These are phyloP conservation scores for Drosophila fuyamai DNA, from an alignment of 1,140 invertebrate species.

Conservation along the genomic window DNA sequence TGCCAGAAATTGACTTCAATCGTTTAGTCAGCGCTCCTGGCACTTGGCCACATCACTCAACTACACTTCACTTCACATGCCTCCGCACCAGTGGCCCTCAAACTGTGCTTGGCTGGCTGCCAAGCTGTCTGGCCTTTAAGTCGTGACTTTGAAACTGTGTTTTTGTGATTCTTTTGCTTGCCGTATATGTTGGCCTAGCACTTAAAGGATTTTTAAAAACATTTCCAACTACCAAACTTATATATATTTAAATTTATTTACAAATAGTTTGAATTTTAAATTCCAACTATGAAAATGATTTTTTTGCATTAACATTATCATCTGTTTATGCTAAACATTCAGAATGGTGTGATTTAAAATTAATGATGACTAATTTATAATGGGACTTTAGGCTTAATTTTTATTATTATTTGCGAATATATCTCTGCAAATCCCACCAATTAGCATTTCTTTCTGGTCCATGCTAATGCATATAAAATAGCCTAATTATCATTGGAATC, in stretches of 20 bases:
- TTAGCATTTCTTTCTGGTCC: not conserved
- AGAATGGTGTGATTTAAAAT: not conserved
- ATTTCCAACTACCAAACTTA: not conserved
- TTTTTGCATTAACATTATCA: no score
- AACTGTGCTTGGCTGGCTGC: slow-evolving; percentile 2
- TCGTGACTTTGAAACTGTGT: slow-evolving; percentile 9
- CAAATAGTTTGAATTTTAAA: no score
- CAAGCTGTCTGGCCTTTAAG: not conserved
- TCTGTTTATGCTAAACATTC: not conserved
- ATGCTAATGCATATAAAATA: not conserved
- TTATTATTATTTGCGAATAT: not conserved
- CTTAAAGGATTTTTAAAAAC: not conserved
- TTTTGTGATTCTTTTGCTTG: not conserved
- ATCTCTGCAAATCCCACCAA: not conserved
- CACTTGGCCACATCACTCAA: slow-evolving; percentile 13
- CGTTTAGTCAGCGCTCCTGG: slow-evolving; percentile 7
- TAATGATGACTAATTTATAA: not conserved
- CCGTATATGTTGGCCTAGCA: not conserved
- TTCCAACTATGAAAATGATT: no score
- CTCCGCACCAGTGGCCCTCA: not conserved
- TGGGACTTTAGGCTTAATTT: not conserved
- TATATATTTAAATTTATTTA: no score
- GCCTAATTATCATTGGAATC: not conserved
- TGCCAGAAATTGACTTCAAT: slow-evolving; percentile 5
- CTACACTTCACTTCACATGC: slow-evolving; percentile 13